A percentile compares a stretch with the other conserved stretches of the same genome.
Evolutionary conservation across 2,888 invertebrate species (phyloP).

Genomic region (Ophion slaviceki): DNA sequence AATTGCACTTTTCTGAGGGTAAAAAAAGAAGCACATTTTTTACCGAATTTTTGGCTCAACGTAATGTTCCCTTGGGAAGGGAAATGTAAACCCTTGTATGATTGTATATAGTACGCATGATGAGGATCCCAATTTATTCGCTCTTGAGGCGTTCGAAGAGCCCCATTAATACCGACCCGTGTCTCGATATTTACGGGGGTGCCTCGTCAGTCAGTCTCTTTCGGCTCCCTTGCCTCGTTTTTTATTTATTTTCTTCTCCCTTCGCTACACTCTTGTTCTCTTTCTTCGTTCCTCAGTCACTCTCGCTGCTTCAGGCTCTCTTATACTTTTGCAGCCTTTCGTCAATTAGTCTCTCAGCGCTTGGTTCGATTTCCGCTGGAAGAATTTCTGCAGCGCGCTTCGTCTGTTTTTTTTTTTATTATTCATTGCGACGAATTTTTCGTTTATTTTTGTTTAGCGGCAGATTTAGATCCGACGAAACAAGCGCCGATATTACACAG

Average conservation of each 20-base stretch:
- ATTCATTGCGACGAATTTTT: background rate
- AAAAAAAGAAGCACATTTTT: background rate
- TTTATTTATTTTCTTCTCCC: slow-evolving; percentile 55
- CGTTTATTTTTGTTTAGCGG: background rate
- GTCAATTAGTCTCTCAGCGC: slow-evolving; percentile 79
- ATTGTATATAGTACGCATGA: slow-evolving; percentile 46
- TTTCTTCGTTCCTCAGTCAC: slow-evolving; percentile 35
- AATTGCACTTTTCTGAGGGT: background rate
- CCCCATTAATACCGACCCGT: slow-evolving; percentile 76
- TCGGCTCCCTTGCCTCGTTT: slow-evolving; percentile 58
- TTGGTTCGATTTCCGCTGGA: background rate
- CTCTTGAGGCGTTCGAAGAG: slow-evolving; percentile 67
- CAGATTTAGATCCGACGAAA: background rate
- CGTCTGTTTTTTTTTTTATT: background rate
- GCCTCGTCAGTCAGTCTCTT: slow-evolving; percentile 69
- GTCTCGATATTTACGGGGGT: slow-evolving; percentile 73
- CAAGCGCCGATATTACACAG: background rate
- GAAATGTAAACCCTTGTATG: slow-evolving; percentile 41
- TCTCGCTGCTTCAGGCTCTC: slow-evolving; percentile 51
- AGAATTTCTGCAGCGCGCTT: background rate
- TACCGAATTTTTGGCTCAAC: background rate
- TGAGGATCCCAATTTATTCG: slow-evolving; percentile 73
- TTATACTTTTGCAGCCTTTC: slow-evolving; percentile 67
- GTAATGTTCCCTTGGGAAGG: background rate
- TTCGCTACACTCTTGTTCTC: slow-evolving; percentile 56